Evolutionary conservation across 2,113 vertebrate species (phyloP).

Genomic region (Lampris megalopsis): DNA sequence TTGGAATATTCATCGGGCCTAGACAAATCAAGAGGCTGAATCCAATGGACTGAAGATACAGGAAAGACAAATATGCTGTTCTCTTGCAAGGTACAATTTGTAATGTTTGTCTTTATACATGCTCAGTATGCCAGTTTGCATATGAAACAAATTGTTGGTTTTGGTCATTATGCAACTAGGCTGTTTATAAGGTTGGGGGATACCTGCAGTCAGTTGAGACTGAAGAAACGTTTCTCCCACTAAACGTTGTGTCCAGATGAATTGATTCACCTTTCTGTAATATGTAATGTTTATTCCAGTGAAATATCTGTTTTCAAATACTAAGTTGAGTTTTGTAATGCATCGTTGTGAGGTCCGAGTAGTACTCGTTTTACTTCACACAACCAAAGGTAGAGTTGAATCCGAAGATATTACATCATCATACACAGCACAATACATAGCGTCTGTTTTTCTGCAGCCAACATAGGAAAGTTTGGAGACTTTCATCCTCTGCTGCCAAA

Average conservation of each 20-base stretch:
- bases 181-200: too few species aligned
- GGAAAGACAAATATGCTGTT: not conserved
- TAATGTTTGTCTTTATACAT: not conserved
- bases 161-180: too few species aligned
- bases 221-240: too few species aligned
- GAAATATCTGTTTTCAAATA: constrained; percentile 16
- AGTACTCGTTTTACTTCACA: constrained; percentile 2
- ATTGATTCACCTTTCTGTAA: too few species aligned
- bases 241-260: too few species aligned
- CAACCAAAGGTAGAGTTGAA: not conserved
- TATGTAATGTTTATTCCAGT: constrained; percentile 22
- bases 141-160: too few species aligned
- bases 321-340: constrained; percentile 18
- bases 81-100: not conserved
- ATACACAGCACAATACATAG: not conserved
- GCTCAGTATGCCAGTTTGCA: too few species aligned
- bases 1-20: not conserved
- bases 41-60: not conserved
- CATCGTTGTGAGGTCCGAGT: not conserved
- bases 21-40: not conserved
- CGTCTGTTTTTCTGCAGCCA: not conserved
- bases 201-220: too few species aligned
- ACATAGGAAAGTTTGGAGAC: not conserved
- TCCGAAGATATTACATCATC: not conserved
- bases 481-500: not conserved